phyloP scores from a whole-genome alignment of 2,888 invertebrate genomes.

The Tipula vernalis region DNA sequence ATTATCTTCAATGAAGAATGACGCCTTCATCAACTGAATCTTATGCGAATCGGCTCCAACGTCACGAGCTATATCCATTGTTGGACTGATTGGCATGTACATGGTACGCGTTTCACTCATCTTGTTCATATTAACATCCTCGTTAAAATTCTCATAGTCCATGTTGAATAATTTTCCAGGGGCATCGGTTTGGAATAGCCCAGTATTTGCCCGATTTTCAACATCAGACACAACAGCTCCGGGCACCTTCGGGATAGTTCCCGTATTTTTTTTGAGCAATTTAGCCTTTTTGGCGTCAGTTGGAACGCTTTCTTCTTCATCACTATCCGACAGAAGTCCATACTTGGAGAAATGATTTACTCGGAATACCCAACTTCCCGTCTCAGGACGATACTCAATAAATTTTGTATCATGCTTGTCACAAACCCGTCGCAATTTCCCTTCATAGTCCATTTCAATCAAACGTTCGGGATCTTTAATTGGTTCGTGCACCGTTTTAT shows the following conservation, averaged over 20 bases:
- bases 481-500: slow-evolving; percentile 65
- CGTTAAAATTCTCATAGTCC: not conserved
- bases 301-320: slow-evolving; percentile 68
- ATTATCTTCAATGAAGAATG: slow-evolving; percentile 41
- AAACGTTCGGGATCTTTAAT: slow-evolving; percentile 72
- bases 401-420: slow-evolving; percentile 82
- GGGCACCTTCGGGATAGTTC: not conserved
- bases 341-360: slow-evolving; percentile 93
- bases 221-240: not conserved
- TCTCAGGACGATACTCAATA: slow-evolving; percentile 87
- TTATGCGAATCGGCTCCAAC: slow-evolving; percentile 51
- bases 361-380: slow-evolving; percentile 95
- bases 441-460: slow-evolving; percentile 70
- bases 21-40: slow-evolving; percentile 74
- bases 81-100: slow-evolving; percentile 40
- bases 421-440: slow-evolving; percentile 69
- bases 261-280: slow-evolving; percentile 17
- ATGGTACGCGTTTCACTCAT: not conserved
- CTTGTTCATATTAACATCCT: not conserved
- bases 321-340: slow-evolving; percentile 67
- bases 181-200: not conserved
- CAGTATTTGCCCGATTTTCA: not conserved
- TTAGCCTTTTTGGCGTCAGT: slow-evolving; percentile 33
- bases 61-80: slow-evolving; percentile 47
- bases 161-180: not conserved